Evolutionary conservation across 2,113 vertebrate species (phyloP), one percentile per base, ranked within the genome.

Genomic region (Atlantisia rogersi): DNA sequence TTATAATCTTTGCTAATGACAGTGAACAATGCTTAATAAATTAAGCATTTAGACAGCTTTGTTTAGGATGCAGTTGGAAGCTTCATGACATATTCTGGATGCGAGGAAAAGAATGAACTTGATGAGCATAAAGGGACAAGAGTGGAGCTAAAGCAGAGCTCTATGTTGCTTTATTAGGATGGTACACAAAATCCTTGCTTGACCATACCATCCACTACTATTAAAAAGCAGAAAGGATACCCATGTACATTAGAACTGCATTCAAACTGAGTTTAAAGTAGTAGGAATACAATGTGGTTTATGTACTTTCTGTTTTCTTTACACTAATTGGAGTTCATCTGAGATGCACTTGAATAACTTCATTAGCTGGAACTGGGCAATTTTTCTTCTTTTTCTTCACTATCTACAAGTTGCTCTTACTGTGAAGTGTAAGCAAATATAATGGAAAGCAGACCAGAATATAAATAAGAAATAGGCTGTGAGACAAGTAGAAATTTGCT

Each of bases 381-480:
- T 90, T 93, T 86, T 62, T 39, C 48, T 62, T 39, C 28, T 44
- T n/a, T 84, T 94, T 15, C 60, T 76, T 86, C 4, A 0, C 39
- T 79, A 37, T 90, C 85, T 74, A 20, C 55, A 81, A 86, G 35
- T 90, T 81, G 53, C 29, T 55, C 40, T 92, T 88, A 75, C 79
- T 88, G 22, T 68, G 46, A 95, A 96, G 55, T 32, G 17, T 46
- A 39, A 95, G 64, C 28, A 94, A 92, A 96, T 75, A 31, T 64
- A 89, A 73, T 67, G 24, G 62, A 84, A 88, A 85, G 32, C 32
- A 63, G 68, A 89, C 7, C 32, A 55, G 77, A 95, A 85, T 97
- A 76, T 64, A 83, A 88, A 86, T 44, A 67, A 37, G 28, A 62
- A 92, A 39, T 70, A 58, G 25, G 5, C 64, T 82, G 18, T 60